These are phyloP conservation scores for Labeo rohita DNA, from an alignment of 2,113 vertebrate species.

Conservation along the genomic window DNA sequence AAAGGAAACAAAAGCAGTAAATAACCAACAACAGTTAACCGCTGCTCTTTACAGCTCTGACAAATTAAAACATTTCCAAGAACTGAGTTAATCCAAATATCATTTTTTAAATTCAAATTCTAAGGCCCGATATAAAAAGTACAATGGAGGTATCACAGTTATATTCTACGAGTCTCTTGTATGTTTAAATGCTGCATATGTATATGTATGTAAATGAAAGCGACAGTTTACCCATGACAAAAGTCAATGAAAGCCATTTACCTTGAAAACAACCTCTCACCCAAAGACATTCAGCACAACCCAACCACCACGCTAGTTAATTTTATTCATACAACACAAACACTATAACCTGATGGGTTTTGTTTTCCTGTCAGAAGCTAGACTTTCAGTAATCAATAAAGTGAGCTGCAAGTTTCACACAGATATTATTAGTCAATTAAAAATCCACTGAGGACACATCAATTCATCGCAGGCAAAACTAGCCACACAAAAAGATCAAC, in stretches of 20 bases:
- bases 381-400: constrained; percentile 15
- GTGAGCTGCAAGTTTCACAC: constrained; percentile 36
- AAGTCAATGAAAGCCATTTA: constrained; percentile 24
- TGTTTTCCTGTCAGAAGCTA: background rate
- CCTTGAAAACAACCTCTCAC: constrained; percentile 24
- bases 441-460: constrained; percentile 8
- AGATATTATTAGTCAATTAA: constrained; percentile 5
- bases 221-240: constrained; percentile 17
- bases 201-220: constrained; percentile 40
- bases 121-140: constrained; percentile 18
- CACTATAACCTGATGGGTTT: constrained; percentile 34
- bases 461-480: constrained; percentile 56
- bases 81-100: constrained; percentile 17
- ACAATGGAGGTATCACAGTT: constrained; percentile 48
- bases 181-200: constrained; percentile 29
- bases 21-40: constrained; percentile 12
- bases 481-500: constrained; percentile 38
- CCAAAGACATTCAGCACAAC: constrained; percentile 44
- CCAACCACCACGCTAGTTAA: constrained; percentile 8
- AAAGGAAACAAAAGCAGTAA: background rate
- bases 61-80: constrained; percentile 3
- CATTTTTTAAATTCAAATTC: constrained; percentile 11
- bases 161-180: constrained; percentile 34
- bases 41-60: background rate
- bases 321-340: constrained; percentile 29